A percentile compares a stretch with the other conserved stretches of the same genome.
These are phyloP conservation scores for Montipora cactus DNA, from an alignment of 64 coral and sea anemone genomes.

Conservation along the genomic window DNA sequence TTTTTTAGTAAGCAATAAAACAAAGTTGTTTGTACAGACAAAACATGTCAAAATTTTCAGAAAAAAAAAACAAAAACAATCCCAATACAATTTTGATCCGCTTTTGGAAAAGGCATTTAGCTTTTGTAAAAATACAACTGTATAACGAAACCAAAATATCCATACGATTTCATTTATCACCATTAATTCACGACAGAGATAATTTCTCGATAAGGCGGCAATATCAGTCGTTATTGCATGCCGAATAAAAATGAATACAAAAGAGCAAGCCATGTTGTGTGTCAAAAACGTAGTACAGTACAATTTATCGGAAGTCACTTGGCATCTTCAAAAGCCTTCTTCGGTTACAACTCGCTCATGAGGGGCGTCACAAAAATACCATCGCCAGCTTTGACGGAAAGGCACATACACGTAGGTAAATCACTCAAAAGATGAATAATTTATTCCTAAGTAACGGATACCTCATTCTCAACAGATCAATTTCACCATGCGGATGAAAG, in stretches of 20 bases:
- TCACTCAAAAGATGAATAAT: neutral
- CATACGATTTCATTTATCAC: neutral
- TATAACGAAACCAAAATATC: conserved; percentile 10
- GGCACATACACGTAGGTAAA: neutral
- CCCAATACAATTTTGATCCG: neutral
- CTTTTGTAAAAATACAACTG: neutral
- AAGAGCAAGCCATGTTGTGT: neutral
- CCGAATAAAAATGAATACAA: conserved; percentile 10
- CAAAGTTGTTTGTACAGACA: neutral
- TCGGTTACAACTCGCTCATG: conserved; percentile 2
- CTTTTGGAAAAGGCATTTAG: conserved; percentile 9
- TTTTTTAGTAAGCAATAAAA: neutral
- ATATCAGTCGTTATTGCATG: conserved; percentile 3
- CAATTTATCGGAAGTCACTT: conserved; percentile 51
- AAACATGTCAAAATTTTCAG: neutral
- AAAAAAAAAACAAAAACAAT: conserved; percentile 32
- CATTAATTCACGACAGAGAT: neutral
- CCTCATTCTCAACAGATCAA: neutral
- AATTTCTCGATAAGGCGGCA: conserved; percentile 5
- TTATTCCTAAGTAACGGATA: conserved; percentile 49
- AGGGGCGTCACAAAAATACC: conserved; percentile 44
- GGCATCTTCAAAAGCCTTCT: conserved; percentile 7
- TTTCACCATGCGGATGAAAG: neutral
- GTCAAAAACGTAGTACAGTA: conserved; percentile 22
- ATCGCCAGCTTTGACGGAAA: neutral